Percentiles rank a stretch among this genome's conserved stretches.
Conservation (phyloP, 2,113 vertebrate genomes). For the Elephas maximus region DNA sequence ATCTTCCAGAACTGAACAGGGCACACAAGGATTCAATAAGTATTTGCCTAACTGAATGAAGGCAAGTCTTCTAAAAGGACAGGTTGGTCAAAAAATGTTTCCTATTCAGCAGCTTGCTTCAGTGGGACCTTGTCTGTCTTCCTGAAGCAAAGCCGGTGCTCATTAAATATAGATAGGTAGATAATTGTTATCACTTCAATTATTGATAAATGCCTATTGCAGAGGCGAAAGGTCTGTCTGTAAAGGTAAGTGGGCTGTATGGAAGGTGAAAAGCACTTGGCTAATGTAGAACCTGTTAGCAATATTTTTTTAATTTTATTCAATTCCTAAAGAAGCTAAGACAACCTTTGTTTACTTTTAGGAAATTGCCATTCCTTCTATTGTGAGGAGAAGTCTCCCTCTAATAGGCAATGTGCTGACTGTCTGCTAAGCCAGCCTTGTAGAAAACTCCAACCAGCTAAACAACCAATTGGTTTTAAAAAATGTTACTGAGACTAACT, state of each 20-base stretch:
- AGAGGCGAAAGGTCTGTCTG: neutral
- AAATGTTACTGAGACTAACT: constrained; percentile 58
- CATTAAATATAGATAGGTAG: neutral
- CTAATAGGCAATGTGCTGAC: constrained; percentile 55
- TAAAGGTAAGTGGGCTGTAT: neutral
- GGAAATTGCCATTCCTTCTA: constrained; percentile 46
- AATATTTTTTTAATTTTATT: neutral
- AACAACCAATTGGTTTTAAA: constrained; percentile 62
- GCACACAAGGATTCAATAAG: neutral
- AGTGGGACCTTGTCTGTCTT: neutral
- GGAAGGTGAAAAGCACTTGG: neutral
- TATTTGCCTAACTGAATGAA: neutral
- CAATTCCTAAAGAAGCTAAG: neutral
- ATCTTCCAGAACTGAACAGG: neutral
- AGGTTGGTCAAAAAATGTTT: neutral
- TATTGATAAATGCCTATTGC: neutral
- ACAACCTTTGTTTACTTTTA: constrained; percentile 13
- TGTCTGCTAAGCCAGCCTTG: constrained; percentile 71
- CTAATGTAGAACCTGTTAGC: neutral
- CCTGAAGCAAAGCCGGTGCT: neutral
- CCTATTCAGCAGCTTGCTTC: neutral
- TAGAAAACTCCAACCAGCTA: constrained; percentile 73
- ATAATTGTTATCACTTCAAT: neutral
- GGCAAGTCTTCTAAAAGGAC: constrained; percentile 8
- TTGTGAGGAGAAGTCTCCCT: constrained; percentile 46